These are phyloP conservation scores for Pangasius djambal DNA, from an alignment of 2,797 vertebrate species.

Conservation along the genomic window DNA sequence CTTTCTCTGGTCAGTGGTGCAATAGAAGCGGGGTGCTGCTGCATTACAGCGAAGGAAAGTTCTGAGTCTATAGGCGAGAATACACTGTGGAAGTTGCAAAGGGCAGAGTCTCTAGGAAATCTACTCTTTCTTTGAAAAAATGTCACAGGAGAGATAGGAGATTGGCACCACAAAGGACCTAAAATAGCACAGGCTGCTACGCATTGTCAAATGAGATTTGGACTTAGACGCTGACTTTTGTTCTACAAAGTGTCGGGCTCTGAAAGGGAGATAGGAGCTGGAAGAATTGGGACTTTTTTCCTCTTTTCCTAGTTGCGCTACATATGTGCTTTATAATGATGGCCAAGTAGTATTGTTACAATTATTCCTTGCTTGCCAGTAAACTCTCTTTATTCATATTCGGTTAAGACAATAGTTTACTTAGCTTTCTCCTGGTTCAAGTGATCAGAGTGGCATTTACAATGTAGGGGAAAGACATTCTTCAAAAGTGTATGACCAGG, in stretches of 20 bases:
- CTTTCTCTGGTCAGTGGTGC: slow-evolving; percentile 76
- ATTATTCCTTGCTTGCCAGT: slow-evolving; percentile 83
- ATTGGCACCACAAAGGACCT: slow-evolving; percentile 99
- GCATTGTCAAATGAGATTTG: slow-evolving; percentile 99
- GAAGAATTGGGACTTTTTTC: slow-evolving; percentile 87
- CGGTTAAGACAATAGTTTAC: slow-evolving; percentile 73
- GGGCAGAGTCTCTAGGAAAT: slow-evolving; percentile 99
- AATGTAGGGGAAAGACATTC: slow-evolving; percentile 82
- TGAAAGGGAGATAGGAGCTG: slow-evolving; percentile 93
- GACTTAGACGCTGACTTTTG: slow-evolving; percentile 99
- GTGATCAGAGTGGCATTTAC: slow-evolving; percentile 81
- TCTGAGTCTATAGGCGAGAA: slow-evolving; percentile 85
- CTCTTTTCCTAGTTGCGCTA: slow-evolving; percentile 83
- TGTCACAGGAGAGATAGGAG: slow-evolving; percentile 97
- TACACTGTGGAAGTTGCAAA: slow-evolving; percentile 96
- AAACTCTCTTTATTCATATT: slow-evolving; percentile 79
- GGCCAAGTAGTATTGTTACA: slow-evolving; percentile 85
- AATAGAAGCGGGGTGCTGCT: slow-evolving; percentile 77
- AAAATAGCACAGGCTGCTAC: slow-evolving; percentile 98
- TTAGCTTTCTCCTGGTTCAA: slow-evolving; percentile 73
- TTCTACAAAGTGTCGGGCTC: slow-evolving; percentile 89
- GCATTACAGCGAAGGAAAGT: slow-evolving; percentile 84
- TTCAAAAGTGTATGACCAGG: slow-evolving; percentile 81
- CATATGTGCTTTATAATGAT: slow-evolving; percentile 82
- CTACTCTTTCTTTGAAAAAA: slow-evolving; percentile 99